phyloP scores from a whole-genome alignment of 2,113 vertebrate species.

The Vidua macroura region DNA sequence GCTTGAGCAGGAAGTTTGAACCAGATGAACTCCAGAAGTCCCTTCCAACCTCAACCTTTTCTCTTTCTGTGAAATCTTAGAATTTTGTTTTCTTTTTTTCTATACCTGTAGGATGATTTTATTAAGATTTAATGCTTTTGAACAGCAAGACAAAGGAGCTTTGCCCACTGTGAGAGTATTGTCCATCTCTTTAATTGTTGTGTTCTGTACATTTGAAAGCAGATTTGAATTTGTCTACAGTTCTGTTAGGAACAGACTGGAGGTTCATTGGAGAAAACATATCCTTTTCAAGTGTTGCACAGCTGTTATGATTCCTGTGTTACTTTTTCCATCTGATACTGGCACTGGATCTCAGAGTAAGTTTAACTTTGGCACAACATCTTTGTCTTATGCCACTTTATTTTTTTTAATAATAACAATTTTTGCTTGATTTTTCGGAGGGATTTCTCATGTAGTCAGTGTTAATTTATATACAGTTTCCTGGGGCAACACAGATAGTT shows the following conservation, averaged over 20 bases:
- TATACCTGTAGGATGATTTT: neutral
- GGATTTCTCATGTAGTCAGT: neutral
- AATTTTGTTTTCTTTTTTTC: neutral
- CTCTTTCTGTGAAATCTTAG: neutral
- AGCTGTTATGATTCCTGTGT: neutral
- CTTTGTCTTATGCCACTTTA: neutral
- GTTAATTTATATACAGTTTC: constrained; percentile 23
- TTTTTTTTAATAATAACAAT: neutral
- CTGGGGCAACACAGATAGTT: neutral
- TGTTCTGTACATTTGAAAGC: neutral
- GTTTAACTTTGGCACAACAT: neutral
- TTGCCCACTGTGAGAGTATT: neutral
- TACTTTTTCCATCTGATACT: neutral
- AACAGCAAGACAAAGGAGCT: neutral
- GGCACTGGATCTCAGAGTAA: neutral
- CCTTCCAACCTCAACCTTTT: neutral
- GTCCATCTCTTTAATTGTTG: neutral
- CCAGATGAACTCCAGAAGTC: neutral
- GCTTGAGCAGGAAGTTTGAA: neutral
- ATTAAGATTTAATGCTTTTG: neutral
- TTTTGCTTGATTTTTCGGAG: neutral
- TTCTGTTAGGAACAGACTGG: neutral
- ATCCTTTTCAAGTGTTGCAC: neutral
- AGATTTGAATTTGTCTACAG: neutral
- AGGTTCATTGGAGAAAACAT: neutral